Conservation (phyloP, 2,797 vertebrate species). For the Taenioides sp. region DNA sequence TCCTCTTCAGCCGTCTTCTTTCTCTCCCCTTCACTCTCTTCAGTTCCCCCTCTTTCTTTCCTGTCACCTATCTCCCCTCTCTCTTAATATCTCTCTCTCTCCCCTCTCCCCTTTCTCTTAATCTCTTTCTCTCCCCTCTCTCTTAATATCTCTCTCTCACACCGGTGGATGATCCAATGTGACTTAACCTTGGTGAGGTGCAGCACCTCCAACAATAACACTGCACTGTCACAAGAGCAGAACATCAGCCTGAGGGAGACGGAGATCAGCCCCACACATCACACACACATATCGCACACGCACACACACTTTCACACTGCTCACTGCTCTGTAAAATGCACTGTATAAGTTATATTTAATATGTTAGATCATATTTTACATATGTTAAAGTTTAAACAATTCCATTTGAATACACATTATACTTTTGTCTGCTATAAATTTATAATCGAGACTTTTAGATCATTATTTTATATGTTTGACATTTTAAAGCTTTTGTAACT, state of each 20-base stretch:
- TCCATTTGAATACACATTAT: too few relatives aligned
- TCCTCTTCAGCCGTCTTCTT: neutral
- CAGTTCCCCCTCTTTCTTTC: neutral
- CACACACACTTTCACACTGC: neutral
- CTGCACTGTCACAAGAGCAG: conserved; percentile 64
- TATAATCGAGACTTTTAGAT: too few relatives aligned
- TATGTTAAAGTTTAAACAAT: neutral
- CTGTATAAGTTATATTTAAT: neutral
- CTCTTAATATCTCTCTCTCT: neutral
- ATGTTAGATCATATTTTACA: neutral
- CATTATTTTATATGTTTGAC: too few relatives aligned
- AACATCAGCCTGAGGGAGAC: conserved; percentile 58
- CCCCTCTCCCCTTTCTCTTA: neutral
- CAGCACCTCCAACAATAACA: conserved; percentile 70
- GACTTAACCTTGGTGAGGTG: conserved; percentile 74
- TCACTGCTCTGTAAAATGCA: neutral
- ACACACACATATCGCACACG: too few relatives aligned
- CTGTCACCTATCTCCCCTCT: neutral
- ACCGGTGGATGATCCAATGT: conserved; percentile 66
- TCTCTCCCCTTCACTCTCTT: neutral
- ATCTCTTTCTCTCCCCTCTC: neutral
- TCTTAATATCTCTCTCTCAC: conserved; percentile 28
- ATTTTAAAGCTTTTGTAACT: too few relatives aligned
- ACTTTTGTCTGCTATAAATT: too few relatives aligned
- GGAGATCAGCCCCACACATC: conserved; percentile 13